Base-by-base conservation (phyloP, 2,797 vertebrate species). In the Halcyon badia region DNA sequence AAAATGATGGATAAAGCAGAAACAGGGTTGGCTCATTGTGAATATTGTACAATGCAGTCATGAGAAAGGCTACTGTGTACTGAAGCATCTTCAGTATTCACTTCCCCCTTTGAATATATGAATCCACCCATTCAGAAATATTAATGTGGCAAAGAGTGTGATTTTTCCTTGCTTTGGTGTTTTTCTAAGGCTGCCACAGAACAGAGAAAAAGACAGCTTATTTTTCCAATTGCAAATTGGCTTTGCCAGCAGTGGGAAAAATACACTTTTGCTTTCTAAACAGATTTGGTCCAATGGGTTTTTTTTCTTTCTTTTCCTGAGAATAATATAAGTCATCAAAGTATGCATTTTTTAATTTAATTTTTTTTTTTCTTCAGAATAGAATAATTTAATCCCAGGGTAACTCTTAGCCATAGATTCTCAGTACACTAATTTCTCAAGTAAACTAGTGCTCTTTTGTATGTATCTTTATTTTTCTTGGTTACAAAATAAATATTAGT, bases 381-480 rank as follows among this genome's bases (percentile, higher is more conserved):
- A 39, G 8, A 88, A 31, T 35, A 10, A 52, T 68, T 51, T 62
- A 14, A 42, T 72, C 11, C 6, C 19, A 80, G 39, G 10, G 17
- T 66, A 31, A 83, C 58, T 61, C 4, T 18, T 33, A 79, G 5
- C 6, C 3, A 3, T 12, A 78, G 39, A 41, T 54, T 76, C 26
- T 31, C n/a, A 42, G 35, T 37, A 62, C 41, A 80, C 15, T 28
- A 4, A 41, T 10, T 73, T 75, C 11, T 46, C 46, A 81, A 78
- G 89, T 85, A 66, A 96, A 69, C 33, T 51, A 75, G 54, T 62
- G 11, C 4, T 68, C 14, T 60, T 91, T 95, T 96, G 51, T 71
- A 83, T 24, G 25, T 90, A 88, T 75, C 3, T 68, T 46, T 92
- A 30, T 57, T 92, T 83, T 90, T 87, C 37, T 48, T 44, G 7